Evolutionary conservation across 2,113 vertebrate genomes (phyloP).

Genomic region (Nothocercus julius): DNA sequence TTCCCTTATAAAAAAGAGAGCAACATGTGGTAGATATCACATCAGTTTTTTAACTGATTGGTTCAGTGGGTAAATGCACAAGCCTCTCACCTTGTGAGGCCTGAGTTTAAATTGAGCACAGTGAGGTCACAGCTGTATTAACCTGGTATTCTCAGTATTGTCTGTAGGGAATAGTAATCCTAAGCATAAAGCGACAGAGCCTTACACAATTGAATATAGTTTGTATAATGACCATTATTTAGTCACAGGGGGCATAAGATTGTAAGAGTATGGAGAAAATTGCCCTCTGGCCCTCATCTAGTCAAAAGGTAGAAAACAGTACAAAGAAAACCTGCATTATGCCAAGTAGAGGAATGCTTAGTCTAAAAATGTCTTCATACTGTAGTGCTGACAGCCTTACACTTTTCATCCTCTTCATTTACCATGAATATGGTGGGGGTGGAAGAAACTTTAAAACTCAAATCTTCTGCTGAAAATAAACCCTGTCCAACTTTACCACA

Average conservation of each 20-base stretch:
- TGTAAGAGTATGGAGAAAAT: conserved; percentile 81
- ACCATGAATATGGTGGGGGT: conserved; percentile 26
- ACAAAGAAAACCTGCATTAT: conserved; percentile 78
- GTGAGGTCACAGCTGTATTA: conserved; percentile 79
- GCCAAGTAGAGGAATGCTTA: conserved; percentile 75
- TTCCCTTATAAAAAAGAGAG: conserved; percentile 74
- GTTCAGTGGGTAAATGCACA: conserved; percentile 76
- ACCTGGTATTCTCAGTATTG: conserved; percentile 75
- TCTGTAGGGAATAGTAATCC: conserved; percentile 74
- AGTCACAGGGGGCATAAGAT: conserved; percentile 80
- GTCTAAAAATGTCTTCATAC: conserved; percentile 68
- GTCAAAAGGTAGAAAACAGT: conserved; percentile 75
- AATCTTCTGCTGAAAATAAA: conserved; percentile 49
- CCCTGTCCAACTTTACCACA: neutral
- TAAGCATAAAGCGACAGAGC: conserved; percentile 69
- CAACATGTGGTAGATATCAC: conserved; percentile 81
- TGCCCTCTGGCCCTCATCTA: conserved; percentile 80
- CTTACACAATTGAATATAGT: conserved; percentile 73
- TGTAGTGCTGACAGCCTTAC: conserved; percentile 61
- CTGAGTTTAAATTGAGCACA: conserved; percentile 73
- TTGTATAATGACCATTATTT: conserved; percentile 85
- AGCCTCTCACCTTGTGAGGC: conserved; percentile 78
- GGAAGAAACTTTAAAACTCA: conserved; percentile 11
- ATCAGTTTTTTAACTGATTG: conserved; percentile 73
- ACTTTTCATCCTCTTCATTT: conserved; percentile 66